Percentiles rank a stretch among this genome's conserved stretches.
These are phyloP conservation scores for Trichogramma pretiosum DNA, from an alignment of 1,140 invertebrate genomes.

Conservation along the genomic window DNA sequence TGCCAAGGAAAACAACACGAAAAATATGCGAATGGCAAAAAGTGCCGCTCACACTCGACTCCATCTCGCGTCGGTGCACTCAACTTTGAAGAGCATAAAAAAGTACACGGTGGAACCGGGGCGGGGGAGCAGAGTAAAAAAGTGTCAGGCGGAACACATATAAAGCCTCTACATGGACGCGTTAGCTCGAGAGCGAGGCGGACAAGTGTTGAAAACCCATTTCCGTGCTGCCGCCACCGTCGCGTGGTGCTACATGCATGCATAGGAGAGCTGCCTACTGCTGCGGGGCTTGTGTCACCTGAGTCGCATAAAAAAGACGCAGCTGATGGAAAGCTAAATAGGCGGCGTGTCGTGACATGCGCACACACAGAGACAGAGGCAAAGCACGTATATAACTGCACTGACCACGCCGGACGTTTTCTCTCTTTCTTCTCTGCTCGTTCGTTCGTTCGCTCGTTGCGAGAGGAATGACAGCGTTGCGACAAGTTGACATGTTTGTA, in stretches of 20 bases:
- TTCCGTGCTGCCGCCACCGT: constrained; percentile 17
- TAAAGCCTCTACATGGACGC: too few relatives aligned
- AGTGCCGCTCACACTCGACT: too few relatives aligned
- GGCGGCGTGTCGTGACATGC: constrained; percentile 29
- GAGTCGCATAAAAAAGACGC: constrained; percentile 32
- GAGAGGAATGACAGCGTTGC: constrained; percentile 31
- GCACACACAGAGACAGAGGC: constrained; percentile 14
- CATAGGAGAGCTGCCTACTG: background rate
- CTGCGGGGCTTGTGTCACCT: constrained; percentile 25
- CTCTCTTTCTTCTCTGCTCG: constrained; percentile 8
- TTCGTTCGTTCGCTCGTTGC: constrained; percentile 8
- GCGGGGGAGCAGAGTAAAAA: background rate
- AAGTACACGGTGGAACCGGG: background rate
- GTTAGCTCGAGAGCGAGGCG: background rate
- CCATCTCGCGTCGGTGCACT: too few relatives aligned
- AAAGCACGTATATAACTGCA: background rate
- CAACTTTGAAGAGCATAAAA: too few relatives aligned
- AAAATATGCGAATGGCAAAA: background rate
- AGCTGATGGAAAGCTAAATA: constrained; percentile 37
- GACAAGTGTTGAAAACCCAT: constrained; percentile 24
- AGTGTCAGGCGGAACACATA: too few relatives aligned
- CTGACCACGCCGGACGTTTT: background rate
- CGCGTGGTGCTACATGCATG: background rate
- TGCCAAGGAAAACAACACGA: background rate
- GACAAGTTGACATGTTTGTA: constrained; percentile 41